These are phyloP conservation scores for Buphagus erythrorhynchus DNA, from an alignment of 2,797 vertebrate species.

Conservation along the genomic window DNA sequence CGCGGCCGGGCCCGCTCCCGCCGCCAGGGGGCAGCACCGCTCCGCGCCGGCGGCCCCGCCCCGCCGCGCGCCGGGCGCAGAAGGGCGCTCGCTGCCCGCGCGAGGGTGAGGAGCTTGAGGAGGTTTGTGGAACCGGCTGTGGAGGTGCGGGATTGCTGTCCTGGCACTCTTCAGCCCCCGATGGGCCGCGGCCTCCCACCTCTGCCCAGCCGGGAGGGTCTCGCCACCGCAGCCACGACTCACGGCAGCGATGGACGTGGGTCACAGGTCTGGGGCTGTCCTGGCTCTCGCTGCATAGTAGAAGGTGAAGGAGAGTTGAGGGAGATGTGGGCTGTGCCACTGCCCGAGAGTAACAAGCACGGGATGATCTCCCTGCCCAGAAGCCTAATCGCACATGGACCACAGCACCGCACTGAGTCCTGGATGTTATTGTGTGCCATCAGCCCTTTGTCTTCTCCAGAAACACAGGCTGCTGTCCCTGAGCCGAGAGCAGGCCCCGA, in stretches of 20 bases:
- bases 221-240: not conserved
- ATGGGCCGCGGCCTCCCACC: fast-evolving
- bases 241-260: fast-evolving
- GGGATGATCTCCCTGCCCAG: not conserved
- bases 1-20: not conserved
- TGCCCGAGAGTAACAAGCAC: not conserved
- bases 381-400: fast-evolving
- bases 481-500: slow-evolving; percentile 37
- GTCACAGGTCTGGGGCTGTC: not conserved
- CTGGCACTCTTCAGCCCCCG: fast-evolving
- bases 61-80: not conserved
- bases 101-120: not conserved
- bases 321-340: not conserved
- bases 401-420: fast-evolving
- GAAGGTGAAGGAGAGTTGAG: not conserved
- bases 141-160: fast-evolving
- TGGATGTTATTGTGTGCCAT: fast-evolving
- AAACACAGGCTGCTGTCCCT: not conserved
- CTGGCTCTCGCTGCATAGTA: fast-evolving
- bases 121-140: not conserved
- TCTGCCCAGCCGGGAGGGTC: fast-evolving
- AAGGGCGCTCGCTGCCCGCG: too few relatives aligned
- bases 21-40: not conserved
- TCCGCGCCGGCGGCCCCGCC: not conserved
- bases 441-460: not conserved